A percentile compares a stretch with the other conserved stretches of the same genome.
Evolutionary conservation across 2,797 vertebrate species (phyloP).

Genomic region (Chaunax sp.): DNA sequence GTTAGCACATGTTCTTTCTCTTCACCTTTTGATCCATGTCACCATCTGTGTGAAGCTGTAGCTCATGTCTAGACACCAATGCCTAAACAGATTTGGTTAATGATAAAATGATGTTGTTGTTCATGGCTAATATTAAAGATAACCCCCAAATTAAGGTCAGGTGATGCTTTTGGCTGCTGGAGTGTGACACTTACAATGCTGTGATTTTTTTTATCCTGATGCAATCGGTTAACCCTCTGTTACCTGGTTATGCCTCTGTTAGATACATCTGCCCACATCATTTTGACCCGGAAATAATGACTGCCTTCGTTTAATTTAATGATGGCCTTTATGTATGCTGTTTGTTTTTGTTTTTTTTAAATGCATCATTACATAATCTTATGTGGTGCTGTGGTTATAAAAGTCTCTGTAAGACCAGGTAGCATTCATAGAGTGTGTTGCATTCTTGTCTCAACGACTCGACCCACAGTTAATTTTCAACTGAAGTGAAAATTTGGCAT

Average conservation of each 20-base stretch:
- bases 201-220: neutral
- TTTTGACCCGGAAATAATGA: no score
- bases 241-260: neutral
- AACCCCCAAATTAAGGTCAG: constrained; percentile 33
- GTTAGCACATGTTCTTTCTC: constrained; percentile 44
- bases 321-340: neutral
- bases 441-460: neutral
- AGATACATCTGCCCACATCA: no score
- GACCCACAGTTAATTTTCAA: neutral
- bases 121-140: constrained; percentile 40
- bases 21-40: constrained; percentile 60
- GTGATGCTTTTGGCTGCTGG: constrained; percentile 1
- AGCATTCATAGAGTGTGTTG: constrained; percentile 2
- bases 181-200: neutral
- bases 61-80: constrained; percentile 37
- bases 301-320: no score
- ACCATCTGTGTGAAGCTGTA: constrained; percentile 70
- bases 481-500: neutral
- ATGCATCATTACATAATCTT: neutral
- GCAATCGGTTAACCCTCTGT: no score
- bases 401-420: constrained; percentile 18
- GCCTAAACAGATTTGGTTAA: constrained; percentile 19
- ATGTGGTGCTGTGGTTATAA: constrained; percentile 29
- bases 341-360: constrained; percentile 8
- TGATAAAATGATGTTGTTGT: no score